phyloP scores from a whole-genome alignment of 2,113 vertebrate species.

The Charina bottae region DNA sequence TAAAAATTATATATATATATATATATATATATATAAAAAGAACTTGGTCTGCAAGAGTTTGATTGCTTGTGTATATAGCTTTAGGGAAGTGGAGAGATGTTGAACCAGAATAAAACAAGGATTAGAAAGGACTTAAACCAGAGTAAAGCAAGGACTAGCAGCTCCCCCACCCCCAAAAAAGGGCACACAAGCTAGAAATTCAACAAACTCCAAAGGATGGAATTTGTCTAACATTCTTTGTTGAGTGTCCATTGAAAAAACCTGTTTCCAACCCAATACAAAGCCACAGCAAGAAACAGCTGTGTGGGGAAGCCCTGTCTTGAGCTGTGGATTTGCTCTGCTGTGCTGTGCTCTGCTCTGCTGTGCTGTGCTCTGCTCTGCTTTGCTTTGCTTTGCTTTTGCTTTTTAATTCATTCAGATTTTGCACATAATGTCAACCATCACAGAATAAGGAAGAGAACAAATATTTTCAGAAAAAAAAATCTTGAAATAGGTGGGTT shows the following conservation, averaged over 20 bases:
- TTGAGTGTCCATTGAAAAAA: neutral
- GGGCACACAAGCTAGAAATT: neutral
- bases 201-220: neutral
- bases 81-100: neutral
- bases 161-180: neutral
- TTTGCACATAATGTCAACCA: constrained; percentile 32
- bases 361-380: no score
- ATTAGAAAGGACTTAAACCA: neutral
- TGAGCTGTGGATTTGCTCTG: constrained; percentile 22
- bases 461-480: constrained; percentile 44
- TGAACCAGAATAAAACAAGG: neutral
- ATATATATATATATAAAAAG: neutral
- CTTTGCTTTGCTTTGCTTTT: constrained; percentile 33
- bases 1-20: no score
- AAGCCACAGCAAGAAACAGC: constrained; percentile 29
- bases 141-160: neutral
- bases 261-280: constrained; percentile 3
- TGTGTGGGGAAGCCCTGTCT: neutral
- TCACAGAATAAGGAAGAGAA: constrained; percentile 21
- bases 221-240: neutral
- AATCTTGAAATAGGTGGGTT: constrained; percentile 46
- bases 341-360: no score
- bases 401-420: constrained; percentile 29
- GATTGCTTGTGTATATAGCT: neutral
- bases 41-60: neutral